Evolutionary conservation across 2,888 invertebrate genomes (phyloP), one percentile per base, ranked within the genome.

Genomic region (Agrochola lota): DNA sequence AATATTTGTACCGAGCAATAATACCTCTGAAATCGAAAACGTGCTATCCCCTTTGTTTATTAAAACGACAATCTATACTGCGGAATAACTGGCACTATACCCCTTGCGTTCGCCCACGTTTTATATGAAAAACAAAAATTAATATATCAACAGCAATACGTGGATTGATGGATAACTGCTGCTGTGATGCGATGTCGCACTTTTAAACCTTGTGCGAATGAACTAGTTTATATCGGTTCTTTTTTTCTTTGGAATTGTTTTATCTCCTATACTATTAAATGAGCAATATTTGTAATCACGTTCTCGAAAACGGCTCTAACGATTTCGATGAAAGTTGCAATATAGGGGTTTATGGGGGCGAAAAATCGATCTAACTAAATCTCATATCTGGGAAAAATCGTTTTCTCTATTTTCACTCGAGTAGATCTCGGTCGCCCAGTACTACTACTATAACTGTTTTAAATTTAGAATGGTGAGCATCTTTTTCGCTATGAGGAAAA

Each of bases 1-100:
- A 85, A 83, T 85, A 83, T 83, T 83, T 85, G 81, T 70, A 55
- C 67, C 49, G 52, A 69, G 59, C 63, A 71, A 79, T 84, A 74
- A 76, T 76, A 71, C 81, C 72, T 26, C n/a, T 67, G 70, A 85
- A 83, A 83, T 83, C 70, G 83, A 83, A 83, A 76, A 83, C 83
- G 85, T 83, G 83, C 83, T 73, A 66, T 85, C 71, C 64, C 46
- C 71, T 55, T 69, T 85, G 83, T 83, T 83, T 83, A 85, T 72
- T 83, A 85, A 83, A 85, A 75, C 35, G 52, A 52, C 81, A 72
- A 85, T 66, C 46, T 81, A 66, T 66, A 70, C 57, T 60, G 52
- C 52, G 81, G 63, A 62, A 83, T 76, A 70, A 30, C 68, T 30
- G 59, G 30, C 70, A 79, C 70, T 82, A 71, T 69, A 52, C 69